These are phyloP conservation scores for Pyrrhura leucotis DNA, from an alignment of 2,797 vertebrate genomes.

Conservation along the genomic window DNA sequence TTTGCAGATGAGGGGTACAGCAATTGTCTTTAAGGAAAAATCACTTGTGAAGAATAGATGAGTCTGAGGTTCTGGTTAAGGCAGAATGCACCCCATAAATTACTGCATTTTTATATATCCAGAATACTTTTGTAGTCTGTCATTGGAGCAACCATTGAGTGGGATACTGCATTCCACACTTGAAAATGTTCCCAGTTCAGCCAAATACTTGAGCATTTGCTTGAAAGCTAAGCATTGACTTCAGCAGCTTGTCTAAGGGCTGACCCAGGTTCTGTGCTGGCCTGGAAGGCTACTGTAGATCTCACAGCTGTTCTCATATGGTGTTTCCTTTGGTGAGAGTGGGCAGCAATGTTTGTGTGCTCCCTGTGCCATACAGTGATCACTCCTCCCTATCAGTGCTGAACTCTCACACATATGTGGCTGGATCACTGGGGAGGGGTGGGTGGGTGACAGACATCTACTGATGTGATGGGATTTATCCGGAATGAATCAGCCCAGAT, in stretches of 20 bases:
- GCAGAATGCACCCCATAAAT: neutral
- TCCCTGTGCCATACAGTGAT: neutral
- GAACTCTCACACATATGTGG: neutral
- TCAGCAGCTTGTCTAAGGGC: neutral
- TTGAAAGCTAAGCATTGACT: neutral
- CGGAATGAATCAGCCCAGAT: neutral
- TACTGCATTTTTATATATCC: neutral
- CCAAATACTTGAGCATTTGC: neutral
- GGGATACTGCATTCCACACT: constrained; percentile 13
- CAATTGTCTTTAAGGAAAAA: neutral
- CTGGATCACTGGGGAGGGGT: neutral
- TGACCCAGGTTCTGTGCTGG: neutral
- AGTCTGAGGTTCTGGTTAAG: constrained; percentile 20
- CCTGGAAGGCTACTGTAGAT: neutral
- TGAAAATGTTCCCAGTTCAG: neutral
- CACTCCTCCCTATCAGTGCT: neutral
- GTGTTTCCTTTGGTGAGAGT: neutral
- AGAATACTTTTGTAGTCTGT: constrained; percentile 39
- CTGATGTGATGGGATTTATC: neutral
- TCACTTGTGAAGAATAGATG: constrained; percentile 7
- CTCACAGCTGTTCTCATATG: neutral
- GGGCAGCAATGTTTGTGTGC: neutral
- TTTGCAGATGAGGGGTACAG: neutral
- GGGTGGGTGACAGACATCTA: neutral
- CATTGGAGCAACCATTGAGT: neutral